phyloP scores from a whole-genome alignment of 35 echinoderm and acorn worm genomes.

The Apostichopus parvimensis region DNA sequence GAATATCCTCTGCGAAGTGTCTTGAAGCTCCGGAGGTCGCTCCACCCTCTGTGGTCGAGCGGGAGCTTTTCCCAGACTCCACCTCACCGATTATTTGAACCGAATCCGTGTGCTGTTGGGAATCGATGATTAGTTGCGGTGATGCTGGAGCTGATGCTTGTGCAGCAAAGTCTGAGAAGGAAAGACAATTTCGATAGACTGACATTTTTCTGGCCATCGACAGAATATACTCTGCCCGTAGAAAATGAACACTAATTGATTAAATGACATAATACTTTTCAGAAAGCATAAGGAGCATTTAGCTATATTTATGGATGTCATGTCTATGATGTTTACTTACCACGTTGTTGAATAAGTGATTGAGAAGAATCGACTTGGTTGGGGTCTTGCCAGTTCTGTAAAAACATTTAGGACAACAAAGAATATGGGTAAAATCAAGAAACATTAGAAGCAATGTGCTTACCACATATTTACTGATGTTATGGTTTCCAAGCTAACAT shows the following conservation, averaged over 20 bases:
- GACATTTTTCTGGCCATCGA: too few relatives aligned
- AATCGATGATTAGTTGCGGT: not conserved
- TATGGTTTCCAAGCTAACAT: too few relatives aligned
- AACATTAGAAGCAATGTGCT: too few relatives aligned
- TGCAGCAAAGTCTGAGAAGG: conserved; percentile 15
- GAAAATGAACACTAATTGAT: too few relatives aligned
- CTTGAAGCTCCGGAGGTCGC: not conserved
- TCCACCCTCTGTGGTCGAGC: not conserved
- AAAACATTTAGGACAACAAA: not conserved
- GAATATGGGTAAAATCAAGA: not conserved
- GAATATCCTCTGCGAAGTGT: not conserved
- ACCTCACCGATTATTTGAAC: conserved; percentile 3
- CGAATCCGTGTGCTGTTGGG: not conserved
- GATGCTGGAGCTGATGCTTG: not conserved
- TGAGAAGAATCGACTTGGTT: conserved; percentile 27
- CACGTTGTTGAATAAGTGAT: not conserved
- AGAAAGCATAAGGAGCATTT: not conserved
- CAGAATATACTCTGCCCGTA: too few relatives aligned
- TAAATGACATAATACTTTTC: too few relatives aligned
- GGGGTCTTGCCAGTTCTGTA: conserved; percentile 36
- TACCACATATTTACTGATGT: too few relatives aligned
- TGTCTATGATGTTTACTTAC: not conserved
- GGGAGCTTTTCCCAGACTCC: not conserved
- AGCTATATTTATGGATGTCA: too few relatives aligned
- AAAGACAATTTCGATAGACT: not conserved